phyloP scores from a whole-genome alignment of 2,113 vertebrate genomes.

The Petaurus breviceps region DNA sequence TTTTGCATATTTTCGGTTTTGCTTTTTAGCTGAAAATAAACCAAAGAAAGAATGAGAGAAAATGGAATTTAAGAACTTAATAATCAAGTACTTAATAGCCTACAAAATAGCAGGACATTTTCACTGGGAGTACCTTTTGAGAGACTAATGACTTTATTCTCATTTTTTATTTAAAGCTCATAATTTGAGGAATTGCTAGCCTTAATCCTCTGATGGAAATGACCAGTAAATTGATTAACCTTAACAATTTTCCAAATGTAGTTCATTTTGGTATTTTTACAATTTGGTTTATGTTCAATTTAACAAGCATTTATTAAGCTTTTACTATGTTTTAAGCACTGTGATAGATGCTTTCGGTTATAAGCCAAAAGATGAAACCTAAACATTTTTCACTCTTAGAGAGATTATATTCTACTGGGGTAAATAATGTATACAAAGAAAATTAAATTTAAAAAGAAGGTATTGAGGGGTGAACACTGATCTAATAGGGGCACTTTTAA shows the following conservation, averaged over 20 bases:
- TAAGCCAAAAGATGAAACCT: not conserved
- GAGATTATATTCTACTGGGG: not conserved
- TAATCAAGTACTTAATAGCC: slow-evolving; percentile 54
- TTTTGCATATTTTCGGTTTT: slow-evolving; percentile 26
- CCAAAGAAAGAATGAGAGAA: slow-evolving; percentile 48
- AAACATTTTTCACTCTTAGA: not conserved
- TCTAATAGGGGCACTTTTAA: not conserved
- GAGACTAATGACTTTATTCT: slow-evolving; percentile 29
- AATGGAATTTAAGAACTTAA: slow-evolving; percentile 52
- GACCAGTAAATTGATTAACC: slow-evolving; percentile 50
- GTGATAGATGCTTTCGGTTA: no score
- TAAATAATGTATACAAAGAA: not conserved
- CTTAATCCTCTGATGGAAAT: slow-evolving; percentile 53
- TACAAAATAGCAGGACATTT: slow-evolving; percentile 53
- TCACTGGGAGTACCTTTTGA: slow-evolving; percentile 46
- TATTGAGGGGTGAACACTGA: not conserved
- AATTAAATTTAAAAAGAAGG: not conserved
- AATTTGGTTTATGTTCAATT: slow-evolving; percentile 55
- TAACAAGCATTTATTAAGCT: not conserved
- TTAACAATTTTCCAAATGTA: slow-evolving; percentile 62
- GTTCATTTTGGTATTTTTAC: slow-evolving; percentile 55
- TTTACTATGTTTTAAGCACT: no score
- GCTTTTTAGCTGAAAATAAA: slow-evolving; percentile 29
- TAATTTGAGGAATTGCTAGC: slow-evolving; percentile 54
- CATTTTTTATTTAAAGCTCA: slow-evolving; percentile 51